These are phyloP conservation scores for Rhabdomys dilectus DNA, from an alignment of 2,113 vertebrate species.

Conservation along the genomic window DNA sequence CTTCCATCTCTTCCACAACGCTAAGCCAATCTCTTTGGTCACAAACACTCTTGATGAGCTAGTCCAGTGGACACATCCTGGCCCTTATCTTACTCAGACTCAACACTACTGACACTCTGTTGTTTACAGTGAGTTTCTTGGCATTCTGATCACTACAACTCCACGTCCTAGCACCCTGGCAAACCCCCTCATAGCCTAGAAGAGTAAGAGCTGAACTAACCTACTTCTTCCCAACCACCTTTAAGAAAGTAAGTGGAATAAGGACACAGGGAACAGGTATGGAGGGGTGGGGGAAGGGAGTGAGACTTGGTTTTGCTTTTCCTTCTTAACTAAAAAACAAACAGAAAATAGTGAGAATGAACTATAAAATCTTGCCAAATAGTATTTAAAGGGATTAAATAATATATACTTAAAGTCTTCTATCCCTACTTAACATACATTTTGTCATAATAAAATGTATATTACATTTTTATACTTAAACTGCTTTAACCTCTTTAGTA, in stretches of 20 bases:
- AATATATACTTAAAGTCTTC: conserved; percentile 56
- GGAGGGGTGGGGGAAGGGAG: background rate
- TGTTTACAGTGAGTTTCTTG: background rate
- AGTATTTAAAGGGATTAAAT: conserved; percentile 53
- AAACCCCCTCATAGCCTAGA: background rate
- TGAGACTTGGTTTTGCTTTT: background rate
- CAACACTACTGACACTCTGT: background rate
- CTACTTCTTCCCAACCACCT: background rate
- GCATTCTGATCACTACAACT: background rate
- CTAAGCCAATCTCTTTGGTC: background rate
- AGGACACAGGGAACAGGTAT: background rate
- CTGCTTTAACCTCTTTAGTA: conserved; percentile 63
- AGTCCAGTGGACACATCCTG: background rate
- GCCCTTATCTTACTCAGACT: conserved; percentile 27
- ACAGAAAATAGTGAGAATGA: background rate
- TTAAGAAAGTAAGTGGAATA: background rate
- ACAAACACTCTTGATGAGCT: background rate
- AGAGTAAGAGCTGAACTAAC: background rate
- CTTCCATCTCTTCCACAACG: background rate
- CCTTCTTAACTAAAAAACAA: conserved; percentile 13
- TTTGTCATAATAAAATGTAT: conserved; percentile 56
- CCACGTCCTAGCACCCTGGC: background rate
- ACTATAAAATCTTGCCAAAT: conserved; percentile 19
- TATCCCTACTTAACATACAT: conserved; percentile 41
- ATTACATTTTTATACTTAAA: conserved; percentile 66